phyloP scores from a whole-genome alignment of 2,113 vertebrate genomes.

The Oncorhynchus tshawytscha region DNA sequence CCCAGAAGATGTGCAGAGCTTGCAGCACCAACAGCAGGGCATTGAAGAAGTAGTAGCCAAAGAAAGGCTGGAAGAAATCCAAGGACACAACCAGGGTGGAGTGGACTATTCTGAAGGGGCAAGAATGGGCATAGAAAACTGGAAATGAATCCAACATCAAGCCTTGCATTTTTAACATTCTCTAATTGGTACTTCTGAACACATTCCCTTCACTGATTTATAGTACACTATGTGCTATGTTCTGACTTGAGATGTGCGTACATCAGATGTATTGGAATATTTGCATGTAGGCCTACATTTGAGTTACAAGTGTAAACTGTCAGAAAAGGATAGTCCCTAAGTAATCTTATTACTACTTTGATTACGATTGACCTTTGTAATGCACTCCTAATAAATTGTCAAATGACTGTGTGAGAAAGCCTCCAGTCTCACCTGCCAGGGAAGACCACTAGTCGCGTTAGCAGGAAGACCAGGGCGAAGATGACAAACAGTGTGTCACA shows the following conservation, averaged over 20 bases:
- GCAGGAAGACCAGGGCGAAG: conserved; percentile 81
- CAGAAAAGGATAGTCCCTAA: too few relatives aligned
- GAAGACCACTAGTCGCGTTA: conserved; percentile 80
- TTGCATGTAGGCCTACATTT: too few relatives aligned
- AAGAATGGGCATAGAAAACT: not conserved
- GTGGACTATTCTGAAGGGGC: conserved; percentile 75
- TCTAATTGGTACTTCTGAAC: not conserved
- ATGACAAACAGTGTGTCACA: conserved; percentile 82
- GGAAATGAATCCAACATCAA: not conserved
- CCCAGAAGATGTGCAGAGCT: conserved; percentile 90
- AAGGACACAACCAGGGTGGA: conserved; percentile 78
- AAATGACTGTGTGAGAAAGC: not conserved
- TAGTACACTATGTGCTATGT: too few relatives aligned
- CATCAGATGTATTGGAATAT: too few relatives aligned
- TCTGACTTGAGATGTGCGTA: too few relatives aligned
- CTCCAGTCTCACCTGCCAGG: conserved; percentile 76
- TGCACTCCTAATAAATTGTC: too few relatives aligned
- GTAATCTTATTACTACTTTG: not conserved
- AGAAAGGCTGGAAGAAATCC: conserved; percentile 77
- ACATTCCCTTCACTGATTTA: not conserved
- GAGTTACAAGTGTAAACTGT: too few relatives aligned
- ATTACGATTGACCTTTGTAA: too few relatives aligned
- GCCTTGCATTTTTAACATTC: not conserved
- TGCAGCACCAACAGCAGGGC: conserved; percentile 81
- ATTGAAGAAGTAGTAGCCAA: conserved; percentile 89